Evolutionary conservation across 2,888 invertebrate species (phyloP).

Genomic region (Idaea dimidiata): DNA sequence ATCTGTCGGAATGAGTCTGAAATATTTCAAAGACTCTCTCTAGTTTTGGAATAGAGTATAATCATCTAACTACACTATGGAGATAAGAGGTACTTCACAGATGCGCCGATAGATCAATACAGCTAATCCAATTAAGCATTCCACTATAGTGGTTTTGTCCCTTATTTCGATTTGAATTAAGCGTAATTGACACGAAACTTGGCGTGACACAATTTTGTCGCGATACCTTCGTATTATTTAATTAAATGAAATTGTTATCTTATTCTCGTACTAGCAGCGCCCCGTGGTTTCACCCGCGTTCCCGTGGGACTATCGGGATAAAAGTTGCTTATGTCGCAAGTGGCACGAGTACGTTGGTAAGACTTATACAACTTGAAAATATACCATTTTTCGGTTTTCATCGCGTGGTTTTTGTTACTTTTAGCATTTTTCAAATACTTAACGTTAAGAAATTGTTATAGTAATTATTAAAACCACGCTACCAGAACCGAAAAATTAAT

Average conservation of each 20-base stretch:
- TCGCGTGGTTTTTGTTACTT: no score
- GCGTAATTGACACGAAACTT: slow-evolving; percentile 62
- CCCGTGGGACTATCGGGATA: no score
- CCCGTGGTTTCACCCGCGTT: neutral
- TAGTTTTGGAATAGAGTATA: neutral
- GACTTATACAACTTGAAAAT: no score
- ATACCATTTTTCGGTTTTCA: no score
- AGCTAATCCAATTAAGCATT: slow-evolving; percentile 50
- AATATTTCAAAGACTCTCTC: neutral
- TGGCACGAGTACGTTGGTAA: no score
- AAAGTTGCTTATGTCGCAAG: no score
- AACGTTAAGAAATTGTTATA: no score
- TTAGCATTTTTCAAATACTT: no score
- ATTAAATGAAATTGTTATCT: slow-evolving; percentile 31
- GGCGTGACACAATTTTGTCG: slow-evolving; percentile 55
- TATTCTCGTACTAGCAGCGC: slow-evolving; percentile 13
- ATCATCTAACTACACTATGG: neutral
- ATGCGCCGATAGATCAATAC: slow-evolving; percentile 24
- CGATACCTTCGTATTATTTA: slow-evolving; percentile 33
- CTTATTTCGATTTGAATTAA: slow-evolving; percentile 58
- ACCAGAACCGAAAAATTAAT: no score
- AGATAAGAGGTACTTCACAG: neutral
- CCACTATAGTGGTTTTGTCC: slow-evolving; percentile 44
- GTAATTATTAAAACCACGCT: no score
- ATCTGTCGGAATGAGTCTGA: neutral